These are phyloP conservation scores for Phalloptychus januarius DNA, from an alignment of 2,797 vertebrate species.

Conservation along the genomic window DNA sequence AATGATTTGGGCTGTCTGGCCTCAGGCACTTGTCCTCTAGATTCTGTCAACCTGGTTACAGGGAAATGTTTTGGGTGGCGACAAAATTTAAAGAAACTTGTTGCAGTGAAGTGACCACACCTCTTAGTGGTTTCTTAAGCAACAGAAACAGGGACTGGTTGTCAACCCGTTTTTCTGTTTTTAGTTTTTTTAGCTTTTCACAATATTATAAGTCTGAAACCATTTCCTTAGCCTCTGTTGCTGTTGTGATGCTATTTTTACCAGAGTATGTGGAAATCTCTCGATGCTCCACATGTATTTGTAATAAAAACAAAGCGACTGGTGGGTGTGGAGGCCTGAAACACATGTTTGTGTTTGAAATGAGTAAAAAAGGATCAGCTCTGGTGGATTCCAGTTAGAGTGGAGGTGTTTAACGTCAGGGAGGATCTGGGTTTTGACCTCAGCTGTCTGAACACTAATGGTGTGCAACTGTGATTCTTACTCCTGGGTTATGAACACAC, in stretches of 20 bases:
- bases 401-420: neutral
- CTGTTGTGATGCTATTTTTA: neutral
- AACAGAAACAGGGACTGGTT: neutral
- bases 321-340: neutral
- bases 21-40: neutral
- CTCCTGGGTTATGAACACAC: neutral
- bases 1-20: neutral
- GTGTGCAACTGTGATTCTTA: neutral
- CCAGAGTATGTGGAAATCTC: neutral
- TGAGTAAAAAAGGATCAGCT: neutral
- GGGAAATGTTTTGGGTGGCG: neutral
- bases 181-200: neutral
- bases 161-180: neutral
- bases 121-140: neutral
- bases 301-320: conserved; percentile 1
- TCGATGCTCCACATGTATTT: neutral
- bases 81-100: neutral
- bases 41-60: neutral
- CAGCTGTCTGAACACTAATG: neutral
- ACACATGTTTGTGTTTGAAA: neutral
- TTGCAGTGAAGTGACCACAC: neutral
- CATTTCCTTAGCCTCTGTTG: neutral
- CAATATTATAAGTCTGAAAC: neutral
- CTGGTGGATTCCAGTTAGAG: neutral
- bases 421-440: conserved; percentile 5